Conservation (phyloP, 2,113 vertebrate genomes). For the Megalops atlanticus region DNA sequence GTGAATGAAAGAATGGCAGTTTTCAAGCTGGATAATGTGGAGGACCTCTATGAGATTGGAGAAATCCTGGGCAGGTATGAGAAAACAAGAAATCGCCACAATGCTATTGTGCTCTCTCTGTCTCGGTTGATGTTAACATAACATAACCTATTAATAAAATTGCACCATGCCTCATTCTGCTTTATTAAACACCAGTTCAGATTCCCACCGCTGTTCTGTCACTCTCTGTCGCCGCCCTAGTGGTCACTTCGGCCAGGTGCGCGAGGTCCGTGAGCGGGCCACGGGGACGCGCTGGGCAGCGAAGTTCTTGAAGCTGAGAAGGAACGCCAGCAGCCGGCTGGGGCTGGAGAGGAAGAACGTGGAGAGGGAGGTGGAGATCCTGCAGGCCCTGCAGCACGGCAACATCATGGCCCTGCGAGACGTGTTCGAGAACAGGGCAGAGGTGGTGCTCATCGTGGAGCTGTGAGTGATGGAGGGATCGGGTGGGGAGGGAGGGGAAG, state of each 20-base stretch:
- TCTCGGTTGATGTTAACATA: too few relatives aligned
- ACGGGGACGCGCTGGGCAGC: conserved; percentile 62
- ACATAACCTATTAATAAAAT: too few relatives aligned
- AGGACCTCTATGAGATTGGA: conserved; percentile 80
- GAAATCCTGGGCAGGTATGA: conserved; percentile 77
- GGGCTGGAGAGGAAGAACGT: conserved; percentile 63
- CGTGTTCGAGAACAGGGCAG: conserved; percentile 71
- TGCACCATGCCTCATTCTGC: background rate
- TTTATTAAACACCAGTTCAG: background rate
- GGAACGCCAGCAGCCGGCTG: conserved; percentile 56
- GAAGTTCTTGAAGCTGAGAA: conserved; percentile 68
- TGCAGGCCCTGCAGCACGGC: conserved; percentile 68
- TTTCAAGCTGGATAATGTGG: conserved; percentile 69
- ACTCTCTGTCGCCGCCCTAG: conserved; percentile 40
- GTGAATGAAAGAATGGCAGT: conserved; percentile 51
- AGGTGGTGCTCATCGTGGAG: conserved; percentile 78
- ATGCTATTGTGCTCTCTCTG: too few relatives aligned
- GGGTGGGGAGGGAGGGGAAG: background rate
- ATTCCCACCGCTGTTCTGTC: background rate
- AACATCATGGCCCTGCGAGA: conserved; percentile 70
- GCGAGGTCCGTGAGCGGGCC: conserved; percentile 59
- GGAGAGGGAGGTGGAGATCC: conserved; percentile 71
- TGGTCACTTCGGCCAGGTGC: conserved; percentile 76
- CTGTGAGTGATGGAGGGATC: conserved; percentile 64
- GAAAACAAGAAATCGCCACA: too few relatives aligned